These are phyloP conservation scores for Drosophila acutilabella DNA, from an alignment of 2,888 invertebrate species.

Conservation along the genomic window DNA sequence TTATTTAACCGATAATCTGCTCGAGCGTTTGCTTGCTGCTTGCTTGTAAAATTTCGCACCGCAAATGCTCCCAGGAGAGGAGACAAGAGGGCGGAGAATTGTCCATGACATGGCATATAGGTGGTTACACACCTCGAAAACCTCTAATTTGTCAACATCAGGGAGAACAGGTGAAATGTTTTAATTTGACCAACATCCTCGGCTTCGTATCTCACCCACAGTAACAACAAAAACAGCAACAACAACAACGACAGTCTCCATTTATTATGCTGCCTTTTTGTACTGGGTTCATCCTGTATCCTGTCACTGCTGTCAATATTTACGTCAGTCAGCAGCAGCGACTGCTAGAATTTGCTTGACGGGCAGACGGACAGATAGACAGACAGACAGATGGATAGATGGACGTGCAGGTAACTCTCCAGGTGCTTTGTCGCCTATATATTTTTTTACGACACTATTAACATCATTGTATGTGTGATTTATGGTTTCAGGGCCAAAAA, in stretches of 20 bases:
- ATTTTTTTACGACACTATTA: slow-evolving; percentile 69
- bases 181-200: slow-evolving; percentile 67
- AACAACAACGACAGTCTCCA: slow-evolving; percentile 42
- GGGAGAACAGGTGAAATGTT: slow-evolving; percentile 60
- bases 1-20: slow-evolving; percentile 77
- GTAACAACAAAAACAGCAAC: not conserved
- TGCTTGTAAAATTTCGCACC: slow-evolving; percentile 57
- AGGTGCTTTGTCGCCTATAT: slow-evolving; percentile 48
- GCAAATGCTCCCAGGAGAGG: slow-evolving; percentile 31
- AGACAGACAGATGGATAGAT: not conserved
- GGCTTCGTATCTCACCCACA: slow-evolving; percentile 10
- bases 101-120: slow-evolving; percentile 41
- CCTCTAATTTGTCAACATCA: slow-evolving; percentile 78
- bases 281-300: slow-evolving; percentile 19
- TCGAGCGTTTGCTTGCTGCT: slow-evolving; percentile 44
- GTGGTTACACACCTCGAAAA: slow-evolving; percentile 53
- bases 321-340: slow-evolving; percentile 38
- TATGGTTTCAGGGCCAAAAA: slow-evolving; percentile 34
- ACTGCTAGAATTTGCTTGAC: slow-evolving; percentile 4
- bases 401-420: slow-evolving; percentile 5
- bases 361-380: not conserved
- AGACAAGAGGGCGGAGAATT: slow-evolving; percentile 19
- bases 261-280: slow-evolving; percentile 52
- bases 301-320: slow-evolving; percentile 56
- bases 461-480: slow-evolving; percentile 64